Percentiles rank a stretch among this genome's conserved stretches.
Evolutionary conservation across 2,113 vertebrate genomes (phyloP).

Genomic region (Urocitellus parryii): DNA sequence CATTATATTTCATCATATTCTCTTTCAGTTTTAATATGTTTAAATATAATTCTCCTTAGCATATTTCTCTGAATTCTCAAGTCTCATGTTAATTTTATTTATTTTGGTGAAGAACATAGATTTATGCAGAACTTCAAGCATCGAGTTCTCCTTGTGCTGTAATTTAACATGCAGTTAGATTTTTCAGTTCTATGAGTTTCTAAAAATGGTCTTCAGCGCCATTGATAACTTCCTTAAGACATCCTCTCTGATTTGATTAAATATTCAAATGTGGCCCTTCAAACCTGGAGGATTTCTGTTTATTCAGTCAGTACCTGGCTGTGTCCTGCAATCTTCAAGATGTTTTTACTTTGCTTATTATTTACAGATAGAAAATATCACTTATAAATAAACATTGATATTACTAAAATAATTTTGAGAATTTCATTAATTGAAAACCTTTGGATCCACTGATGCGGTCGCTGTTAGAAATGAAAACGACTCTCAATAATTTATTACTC

Average conservation of each 20-base stretch:
- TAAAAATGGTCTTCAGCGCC: not conserved
- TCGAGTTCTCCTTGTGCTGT: not conserved
- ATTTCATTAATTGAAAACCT: constrained; percentile 33
- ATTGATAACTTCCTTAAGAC: not conserved
- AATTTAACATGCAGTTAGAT: not conserved
- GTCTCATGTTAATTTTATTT: not conserved
- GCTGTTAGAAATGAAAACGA: constrained; percentile 11
- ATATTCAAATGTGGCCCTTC: not conserved
- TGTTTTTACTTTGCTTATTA: constrained; percentile 43
- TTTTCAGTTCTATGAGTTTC: not conserved
- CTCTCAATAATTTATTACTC: constrained; percentile 6
- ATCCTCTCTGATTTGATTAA: not conserved
- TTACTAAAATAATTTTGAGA: not conserved
- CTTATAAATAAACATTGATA: not conserved
- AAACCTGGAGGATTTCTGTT: not conserved
- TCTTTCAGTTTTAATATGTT: constrained; percentile 20
- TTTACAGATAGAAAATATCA: not conserved
- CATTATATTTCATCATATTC: not conserved
- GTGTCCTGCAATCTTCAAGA: not conserved
- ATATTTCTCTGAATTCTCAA: not conserved
- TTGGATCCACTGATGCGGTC: not conserved
- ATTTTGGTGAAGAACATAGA: not conserved
- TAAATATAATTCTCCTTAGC: constrained; percentile 44
- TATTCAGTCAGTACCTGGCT: not conserved
- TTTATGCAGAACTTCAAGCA: not conserved